Conservation (phyloP, 2,797 vertebrate species). For the Linurgus olivaceus region DNA sequence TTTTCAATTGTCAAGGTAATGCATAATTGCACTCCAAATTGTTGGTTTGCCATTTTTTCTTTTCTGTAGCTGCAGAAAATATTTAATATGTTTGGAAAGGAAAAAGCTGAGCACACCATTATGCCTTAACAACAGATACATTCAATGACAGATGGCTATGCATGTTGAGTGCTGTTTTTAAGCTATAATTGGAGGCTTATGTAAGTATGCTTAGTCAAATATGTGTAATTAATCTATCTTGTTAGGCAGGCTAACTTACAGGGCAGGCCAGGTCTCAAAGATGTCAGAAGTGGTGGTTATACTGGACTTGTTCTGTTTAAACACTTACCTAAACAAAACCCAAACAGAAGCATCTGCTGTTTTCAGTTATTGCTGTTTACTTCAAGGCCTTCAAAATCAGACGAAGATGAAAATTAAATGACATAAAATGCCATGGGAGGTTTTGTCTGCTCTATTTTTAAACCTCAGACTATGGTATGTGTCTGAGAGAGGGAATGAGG, state of each 20-base stretch:
- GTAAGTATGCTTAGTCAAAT: constrained; percentile 47
- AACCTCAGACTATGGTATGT: background rate
- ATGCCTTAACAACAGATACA: background rate
- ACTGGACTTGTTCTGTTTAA: background rate
- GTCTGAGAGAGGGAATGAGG: background rate
- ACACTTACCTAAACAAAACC: background rate
- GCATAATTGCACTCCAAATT: background rate
- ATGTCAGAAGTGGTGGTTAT: background rate
- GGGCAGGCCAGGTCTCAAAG: background rate
- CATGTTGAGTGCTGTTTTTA: constrained; percentile 45
- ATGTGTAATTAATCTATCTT: constrained; percentile 18
- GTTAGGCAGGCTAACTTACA: background rate
- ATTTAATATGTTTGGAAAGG: background rate
- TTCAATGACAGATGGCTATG: constrained; percentile 44
- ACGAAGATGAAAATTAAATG: constrained; percentile 27
- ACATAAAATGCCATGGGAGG: constrained; percentile 28
- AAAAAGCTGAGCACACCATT: background rate
- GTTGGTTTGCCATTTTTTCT: background rate
- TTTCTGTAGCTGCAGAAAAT: background rate
- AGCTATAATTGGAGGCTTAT: constrained; percentile 51
- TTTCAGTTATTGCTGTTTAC: background rate
- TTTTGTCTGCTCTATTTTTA: constrained; percentile 28
- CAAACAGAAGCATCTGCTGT: background rate
- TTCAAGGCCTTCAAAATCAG: constrained; percentile 4
- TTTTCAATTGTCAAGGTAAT: background rate